These are phyloP conservation scores for Oncopodura yosiiana DNA, from an alignment of 1,140 invertebrate species.

Conservation along the genomic window DNA sequence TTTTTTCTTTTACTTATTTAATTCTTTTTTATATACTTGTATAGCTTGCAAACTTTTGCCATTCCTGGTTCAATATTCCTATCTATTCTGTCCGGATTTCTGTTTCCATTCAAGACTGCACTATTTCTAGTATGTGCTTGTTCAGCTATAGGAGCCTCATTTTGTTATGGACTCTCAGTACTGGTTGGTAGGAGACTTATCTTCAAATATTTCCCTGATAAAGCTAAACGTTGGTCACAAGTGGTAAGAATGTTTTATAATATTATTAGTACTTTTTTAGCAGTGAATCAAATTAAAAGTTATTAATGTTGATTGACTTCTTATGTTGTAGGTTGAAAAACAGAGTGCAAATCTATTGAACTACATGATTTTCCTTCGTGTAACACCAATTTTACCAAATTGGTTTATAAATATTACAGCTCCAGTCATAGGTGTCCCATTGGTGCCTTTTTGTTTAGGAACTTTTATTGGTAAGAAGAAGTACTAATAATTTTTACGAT, in stretches of 20 bases:
- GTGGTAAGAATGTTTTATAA: slow-evolving; percentile 49
- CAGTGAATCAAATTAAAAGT: neutral
- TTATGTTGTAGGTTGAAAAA: slow-evolving; percentile 52
- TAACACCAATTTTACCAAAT: slow-evolving; percentile 96
- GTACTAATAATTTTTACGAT: neutral
- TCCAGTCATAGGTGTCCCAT: slow-evolving; percentile 89
- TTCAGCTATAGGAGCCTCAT: slow-evolving; percentile 86
- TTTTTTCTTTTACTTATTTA: too few relatives aligned
- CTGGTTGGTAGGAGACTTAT: slow-evolving; percentile 76
- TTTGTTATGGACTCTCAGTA: slow-evolving; percentile 89
- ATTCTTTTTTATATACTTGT: slow-evolving; percentile 23
- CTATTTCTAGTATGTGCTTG: slow-evolving; percentile 86
- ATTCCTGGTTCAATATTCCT: slow-evolving; percentile 98
- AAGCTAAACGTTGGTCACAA: slow-evolving; percentile 71
- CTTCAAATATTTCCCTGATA: slow-evolving; percentile 77
- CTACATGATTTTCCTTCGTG: slow-evolving; percentile 93
- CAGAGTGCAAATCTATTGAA: slow-evolving; percentile 83
- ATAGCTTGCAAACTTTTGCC: slow-evolving; percentile 95
- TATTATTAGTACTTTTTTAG: neutral
- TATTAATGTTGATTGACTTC: neutral
- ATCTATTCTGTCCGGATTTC: slow-evolving; percentile 92
- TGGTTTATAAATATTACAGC: slow-evolving; percentile 99
- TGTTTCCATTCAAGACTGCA: slow-evolving; percentile 88
- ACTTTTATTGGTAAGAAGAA: slow-evolving; percentile 63
- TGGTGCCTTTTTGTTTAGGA: slow-evolving; percentile 84